phyloP scores from a whole-genome alignment of 2,888 invertebrate species.

The Fragum whitleyi region DNA sequence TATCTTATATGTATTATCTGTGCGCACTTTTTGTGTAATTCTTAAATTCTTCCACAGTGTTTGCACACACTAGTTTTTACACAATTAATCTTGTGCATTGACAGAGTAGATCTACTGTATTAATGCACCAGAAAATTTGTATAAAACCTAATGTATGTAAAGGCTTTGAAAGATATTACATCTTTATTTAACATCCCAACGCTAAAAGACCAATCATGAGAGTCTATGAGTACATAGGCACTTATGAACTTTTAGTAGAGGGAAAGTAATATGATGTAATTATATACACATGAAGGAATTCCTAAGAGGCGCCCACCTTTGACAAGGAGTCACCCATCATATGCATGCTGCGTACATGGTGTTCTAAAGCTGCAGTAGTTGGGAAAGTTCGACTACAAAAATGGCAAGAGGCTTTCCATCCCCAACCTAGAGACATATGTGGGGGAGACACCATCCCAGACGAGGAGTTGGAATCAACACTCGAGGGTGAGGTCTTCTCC shows the following conservation, averaged over 20 bases:
- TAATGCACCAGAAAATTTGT: no score
- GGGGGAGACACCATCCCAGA: constrained; percentile 66
- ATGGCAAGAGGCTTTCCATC: constrained; percentile 85
- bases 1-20: neutral
- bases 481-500: constrained; percentile 65
- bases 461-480: constrained; percentile 64
- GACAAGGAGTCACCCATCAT: constrained; percentile 65
- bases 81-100: no score
- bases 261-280: no score
- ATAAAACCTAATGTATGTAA: no score
- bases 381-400: constrained; percentile 99
- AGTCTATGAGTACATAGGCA: no score
- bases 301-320: constrained; percentile 62
- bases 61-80: neutral
- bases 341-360: constrained; percentile 96
- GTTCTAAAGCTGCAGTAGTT: constrained; percentile 97
- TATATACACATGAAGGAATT: neutral
- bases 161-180: no score
- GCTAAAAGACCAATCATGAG: no score
- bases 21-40: neutral
- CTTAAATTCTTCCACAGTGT: neutral
- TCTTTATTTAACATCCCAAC: no score
- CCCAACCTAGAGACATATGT: constrained; percentile 75
- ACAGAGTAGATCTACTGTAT: no score
- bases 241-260: no score